Percentiles rank a stretch among this genome's conserved stretches.
phyloP scores from a whole-genome alignment of 2,113 vertebrate species.

The Hippocampus comes region DNA sequence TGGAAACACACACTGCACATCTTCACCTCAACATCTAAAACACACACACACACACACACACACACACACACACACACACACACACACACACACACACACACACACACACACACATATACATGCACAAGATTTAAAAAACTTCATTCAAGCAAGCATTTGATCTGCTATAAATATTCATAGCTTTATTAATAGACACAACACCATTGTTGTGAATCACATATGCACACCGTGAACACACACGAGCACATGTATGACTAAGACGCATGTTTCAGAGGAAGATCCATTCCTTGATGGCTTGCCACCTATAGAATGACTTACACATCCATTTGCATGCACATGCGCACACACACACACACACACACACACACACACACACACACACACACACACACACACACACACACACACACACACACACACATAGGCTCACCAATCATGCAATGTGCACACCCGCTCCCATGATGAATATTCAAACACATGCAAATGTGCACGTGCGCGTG shows the following conservation, averaged over 20 bases:
- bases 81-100: too few relatives aligned
- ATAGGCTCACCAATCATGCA: constrained; percentile 35
- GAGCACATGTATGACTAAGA: constrained; percentile 8
- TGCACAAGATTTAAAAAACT: background rate
- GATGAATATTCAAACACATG: constrained; percentile 29
- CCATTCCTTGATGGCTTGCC: constrained; percentile 15
- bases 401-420: constrained; percentile 10
- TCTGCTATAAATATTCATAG: background rate
- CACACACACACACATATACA: too few relatives aligned
- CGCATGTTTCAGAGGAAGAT: background rate
- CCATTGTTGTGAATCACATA: background rate
- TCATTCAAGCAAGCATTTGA: constrained; percentile 1
- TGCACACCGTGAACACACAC: background rate
- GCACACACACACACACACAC: constrained; percentile 8
- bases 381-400: constrained; percentile 6
- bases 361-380: constrained; percentile 6
- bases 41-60: too few relatives aligned
- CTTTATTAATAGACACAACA: constrained; percentile 1
- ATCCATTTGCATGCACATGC: background rate
- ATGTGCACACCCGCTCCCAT: constrained; percentile 23
- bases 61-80: too few relatives aligned
- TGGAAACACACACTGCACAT: background rate
- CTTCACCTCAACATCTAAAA: background rate
- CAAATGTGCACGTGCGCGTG: background rate
- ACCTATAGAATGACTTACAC: constrained; percentile 19